phyloP scores from a whole-genome alignment of 2,888 invertebrate genomes.

The Ashinkailepas kermadecensis region DNA sequence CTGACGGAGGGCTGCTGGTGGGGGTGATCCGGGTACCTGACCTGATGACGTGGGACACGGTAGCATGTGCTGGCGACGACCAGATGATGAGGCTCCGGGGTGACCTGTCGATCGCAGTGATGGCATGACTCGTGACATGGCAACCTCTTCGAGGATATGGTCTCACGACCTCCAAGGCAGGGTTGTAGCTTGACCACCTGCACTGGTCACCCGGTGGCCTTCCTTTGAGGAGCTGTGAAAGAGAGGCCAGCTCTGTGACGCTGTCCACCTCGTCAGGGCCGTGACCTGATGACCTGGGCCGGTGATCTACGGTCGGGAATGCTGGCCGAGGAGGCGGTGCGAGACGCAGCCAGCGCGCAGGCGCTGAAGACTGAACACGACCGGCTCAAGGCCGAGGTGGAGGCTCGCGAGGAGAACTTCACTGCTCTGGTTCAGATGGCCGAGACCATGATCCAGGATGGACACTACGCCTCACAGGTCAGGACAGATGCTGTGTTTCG shows the following conservation, averaged over 20 bases:
- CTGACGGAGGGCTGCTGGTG: too few species aligned
- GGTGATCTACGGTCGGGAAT: conserved; percentile 64
- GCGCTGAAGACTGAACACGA: conserved; percentile 74
- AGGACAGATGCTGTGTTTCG: neutral
- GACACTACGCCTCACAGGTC: conserved; percentile 64
- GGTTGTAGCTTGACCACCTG: too few species aligned
- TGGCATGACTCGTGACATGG: too few species aligned
- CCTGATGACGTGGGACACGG: neutral
- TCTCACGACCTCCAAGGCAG: too few species aligned
- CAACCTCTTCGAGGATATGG: too few species aligned
- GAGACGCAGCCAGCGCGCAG: conserved; percentile 74
- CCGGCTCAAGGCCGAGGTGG: conserved; percentile 72
- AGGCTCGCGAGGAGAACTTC: conserved; percentile 77
- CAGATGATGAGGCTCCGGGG: too few species aligned
- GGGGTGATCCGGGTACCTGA: neutral
- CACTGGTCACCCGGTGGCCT: too few species aligned
- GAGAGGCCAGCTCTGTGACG: too few species aligned
- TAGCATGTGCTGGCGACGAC: too few species aligned
- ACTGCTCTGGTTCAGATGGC: conserved; percentile 64
- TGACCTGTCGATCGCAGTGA: too few species aligned
- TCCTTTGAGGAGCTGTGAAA: too few species aligned
- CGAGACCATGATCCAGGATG: conserved; percentile 71
- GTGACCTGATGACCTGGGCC: conserved; percentile 86
- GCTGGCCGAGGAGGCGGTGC: conserved; percentile 69
- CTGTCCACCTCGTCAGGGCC: conserved; percentile 48